Conservation (phyloP, 2,888 invertebrate species). For the Criorhina ranunculi region DNA sequence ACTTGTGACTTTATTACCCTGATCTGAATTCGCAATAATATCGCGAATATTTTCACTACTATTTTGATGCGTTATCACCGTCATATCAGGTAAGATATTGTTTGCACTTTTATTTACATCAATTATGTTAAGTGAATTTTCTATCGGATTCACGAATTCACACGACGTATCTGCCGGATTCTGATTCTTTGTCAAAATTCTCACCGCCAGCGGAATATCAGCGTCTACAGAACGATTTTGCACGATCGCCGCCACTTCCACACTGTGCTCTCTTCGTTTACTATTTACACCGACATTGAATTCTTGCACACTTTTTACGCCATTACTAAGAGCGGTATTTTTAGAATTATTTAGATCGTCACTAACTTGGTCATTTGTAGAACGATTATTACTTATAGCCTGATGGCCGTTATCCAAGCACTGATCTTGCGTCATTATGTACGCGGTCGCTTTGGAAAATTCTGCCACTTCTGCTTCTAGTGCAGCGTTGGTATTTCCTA, state of each 20-base stretch:
- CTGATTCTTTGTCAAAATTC: constrained; percentile 40
- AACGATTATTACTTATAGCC: constrained; percentile 51
- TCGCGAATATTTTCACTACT: constrained; percentile 77
- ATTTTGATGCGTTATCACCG: constrained; percentile 76
- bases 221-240: constrained; percentile 53
- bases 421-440: constrained; percentile 70
- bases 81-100: constrained; percentile 64
- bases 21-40: constrained; percentile 49
- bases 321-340: constrained; percentile 68
- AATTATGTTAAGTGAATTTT: constrained; percentile 12
- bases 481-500: constrained; percentile 45
- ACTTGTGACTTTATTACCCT: constrained; percentile 43
- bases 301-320: constrained; percentile 66
- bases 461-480: constrained; percentile 36
- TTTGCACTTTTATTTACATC: constrained; percentile 33
- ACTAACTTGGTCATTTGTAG: constrained; percentile 58
- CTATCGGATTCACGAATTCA: neutral
- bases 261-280: constrained; percentile 43
- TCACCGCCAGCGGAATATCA: constrained; percentile 44
- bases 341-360: constrained; percentile 70
- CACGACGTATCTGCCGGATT: neutral
- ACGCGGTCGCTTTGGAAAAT: constrained; percentile 54
- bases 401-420: constrained; percentile 64
- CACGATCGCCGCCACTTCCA: constrained; percentile 48
- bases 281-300: constrained; percentile 73